Base-by-base conservation (phyloP, 2,888 invertebrate species). In the Drosophila picticornis region DNA sequence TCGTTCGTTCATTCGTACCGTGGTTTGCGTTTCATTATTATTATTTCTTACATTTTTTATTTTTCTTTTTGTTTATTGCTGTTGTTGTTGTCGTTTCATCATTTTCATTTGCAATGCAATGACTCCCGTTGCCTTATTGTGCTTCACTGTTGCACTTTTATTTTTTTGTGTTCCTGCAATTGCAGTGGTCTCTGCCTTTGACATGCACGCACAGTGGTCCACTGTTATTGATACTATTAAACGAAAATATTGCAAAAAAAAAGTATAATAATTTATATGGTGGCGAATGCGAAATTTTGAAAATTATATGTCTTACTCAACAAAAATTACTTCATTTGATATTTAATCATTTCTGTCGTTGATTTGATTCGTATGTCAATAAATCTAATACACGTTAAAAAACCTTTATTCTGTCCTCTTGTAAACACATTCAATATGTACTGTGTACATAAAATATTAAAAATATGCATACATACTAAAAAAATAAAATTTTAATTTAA, bases 1-100 rank as follows among this genome's bases (percentile, higher is more conserved):
- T 77, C 66, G 58, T 69, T 77, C 62, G 51, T 62, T 72, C 64
- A 51, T 55, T 65, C 56, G 77, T 46, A 80, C 81, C 83, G 80
- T 82, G 83, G 68, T 6, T 31, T 50, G 40, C 25, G 62, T 27
- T 48, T 51, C 25, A 69, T 63, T 62, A 56, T 56, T 66, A 53
- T 40, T 34, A 40, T 55, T 57, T 68, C 70, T 57, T 74, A 25
- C 40, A 60, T 51, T 60, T 66, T 60, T 22, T 32, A 48, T 52
- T 0, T 29, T 5, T 58, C 25, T 51, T 13, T 2, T 2, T 16
- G 50, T 51, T 34, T 55, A 31, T 13, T 60, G 53, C 38, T 63
- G 38, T 55, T 63, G 48, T 34, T 29, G 27, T 50, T 67, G 57
- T 52, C 22, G 53, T 58, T 57, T 65, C 55, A 53, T 62, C 52